Conservation (phyloP, 2,113 vertebrate species). For the Gnathonemus echidnorhynchus region DNA sequence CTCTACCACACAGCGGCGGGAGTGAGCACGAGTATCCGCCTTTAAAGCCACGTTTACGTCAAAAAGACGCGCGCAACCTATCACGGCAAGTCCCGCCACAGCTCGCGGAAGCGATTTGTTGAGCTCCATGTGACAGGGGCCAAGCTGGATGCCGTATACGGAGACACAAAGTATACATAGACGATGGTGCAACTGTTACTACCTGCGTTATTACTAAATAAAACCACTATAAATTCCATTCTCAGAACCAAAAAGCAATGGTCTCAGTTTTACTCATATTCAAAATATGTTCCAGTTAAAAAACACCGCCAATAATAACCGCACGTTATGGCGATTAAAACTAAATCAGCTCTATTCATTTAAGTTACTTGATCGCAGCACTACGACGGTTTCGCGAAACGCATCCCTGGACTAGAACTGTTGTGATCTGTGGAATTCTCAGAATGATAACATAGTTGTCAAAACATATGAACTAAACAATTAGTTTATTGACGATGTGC, state of each 20-base stretch:
- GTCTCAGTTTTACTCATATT: background rate
- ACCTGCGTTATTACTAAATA: background rate
- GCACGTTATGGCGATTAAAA: background rate
- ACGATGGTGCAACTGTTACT: background rate
- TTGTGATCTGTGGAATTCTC: background rate
- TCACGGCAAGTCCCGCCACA: constrained; percentile 5
- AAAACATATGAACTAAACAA: background rate
- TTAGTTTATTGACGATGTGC: background rate
- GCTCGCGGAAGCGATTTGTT: background rate
- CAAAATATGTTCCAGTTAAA: background rate
- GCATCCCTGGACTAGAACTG: background rate
- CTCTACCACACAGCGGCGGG: background rate
- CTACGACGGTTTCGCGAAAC: background rate
- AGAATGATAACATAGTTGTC: background rate
- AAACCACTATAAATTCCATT: background rate
- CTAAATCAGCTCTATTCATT: background rate
- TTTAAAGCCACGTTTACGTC: constrained; percentile 10
- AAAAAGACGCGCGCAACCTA: background rate
- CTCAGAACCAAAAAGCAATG: background rate
- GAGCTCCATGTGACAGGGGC: background rate
- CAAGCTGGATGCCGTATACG: background rate
- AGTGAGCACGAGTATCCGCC: background rate
- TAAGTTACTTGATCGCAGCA: background rate
- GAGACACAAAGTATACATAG: background rate
- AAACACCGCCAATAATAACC: background rate